Conservation (phyloP, 2,797 vertebrate species). For the Buphagus erythrorhynchus region DNA sequence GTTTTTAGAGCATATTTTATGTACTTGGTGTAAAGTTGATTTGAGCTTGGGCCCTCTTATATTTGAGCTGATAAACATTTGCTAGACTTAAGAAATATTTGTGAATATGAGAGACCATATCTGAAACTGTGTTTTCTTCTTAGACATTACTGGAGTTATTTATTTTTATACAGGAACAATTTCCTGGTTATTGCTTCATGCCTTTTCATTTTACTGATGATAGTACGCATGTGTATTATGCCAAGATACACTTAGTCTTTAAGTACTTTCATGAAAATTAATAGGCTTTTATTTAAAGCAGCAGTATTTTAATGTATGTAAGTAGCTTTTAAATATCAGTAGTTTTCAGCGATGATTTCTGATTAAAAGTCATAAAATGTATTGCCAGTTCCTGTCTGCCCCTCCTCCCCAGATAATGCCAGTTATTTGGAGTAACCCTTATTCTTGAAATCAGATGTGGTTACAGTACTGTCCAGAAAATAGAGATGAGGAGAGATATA, state of each 20-base stretch:
- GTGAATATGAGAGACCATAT: background rate
- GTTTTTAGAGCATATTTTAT: background rate
- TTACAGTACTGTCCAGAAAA: background rate
- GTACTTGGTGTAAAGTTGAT: background rate
- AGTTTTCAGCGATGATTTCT: conserved; percentile 40
- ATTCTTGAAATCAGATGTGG: conserved; percentile 9
- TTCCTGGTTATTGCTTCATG: background rate
- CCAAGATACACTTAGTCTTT: background rate
- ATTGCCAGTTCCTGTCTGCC: background rate
- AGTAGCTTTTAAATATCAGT: background rate
- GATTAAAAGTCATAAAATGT: conserved; percentile 40
- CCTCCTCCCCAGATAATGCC: background rate
- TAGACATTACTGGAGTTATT: background rate
- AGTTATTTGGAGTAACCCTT: background rate
- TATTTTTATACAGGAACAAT: conserved; percentile 25
- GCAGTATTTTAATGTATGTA: conserved; percentile 40
- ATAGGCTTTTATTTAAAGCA: conserved; percentile 14
- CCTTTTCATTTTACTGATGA: conserved; percentile 44
- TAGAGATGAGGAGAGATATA: background rate
- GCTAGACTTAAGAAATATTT: background rate
- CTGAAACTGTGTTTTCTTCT: background rate
- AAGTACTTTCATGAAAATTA: conserved; percentile 43
- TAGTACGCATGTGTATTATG: background rate
- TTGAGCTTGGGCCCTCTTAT: background rate
- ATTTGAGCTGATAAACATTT: background rate